Evolutionary conservation across 1,140 invertebrate genomes (phyloP).

Genomic region (Drosophila suzukii): DNA sequence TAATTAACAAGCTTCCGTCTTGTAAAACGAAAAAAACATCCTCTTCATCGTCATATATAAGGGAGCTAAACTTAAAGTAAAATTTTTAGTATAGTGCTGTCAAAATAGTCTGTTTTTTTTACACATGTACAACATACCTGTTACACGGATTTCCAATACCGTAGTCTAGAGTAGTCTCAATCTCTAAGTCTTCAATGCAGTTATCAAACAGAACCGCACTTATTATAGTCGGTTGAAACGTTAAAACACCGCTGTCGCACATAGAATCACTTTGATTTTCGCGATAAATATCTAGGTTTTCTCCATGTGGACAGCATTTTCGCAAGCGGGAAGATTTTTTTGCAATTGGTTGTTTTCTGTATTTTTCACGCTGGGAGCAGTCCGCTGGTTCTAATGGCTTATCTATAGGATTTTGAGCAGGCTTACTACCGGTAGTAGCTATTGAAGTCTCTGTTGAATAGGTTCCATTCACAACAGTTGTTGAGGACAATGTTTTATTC

Average conservation of each 20-base stretch:
- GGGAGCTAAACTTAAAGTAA: constrained; percentile 63
- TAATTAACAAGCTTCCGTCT: constrained; percentile 73
- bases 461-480: not conserved
- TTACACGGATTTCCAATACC: constrained; percentile 83
- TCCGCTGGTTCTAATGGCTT: constrained; percentile 44
- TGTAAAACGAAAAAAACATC: constrained; percentile 73
- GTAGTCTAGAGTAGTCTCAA: constrained; percentile 40
- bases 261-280: constrained; percentile 71
- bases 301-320: constrained; percentile 79
- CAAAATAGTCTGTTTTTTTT: not conserved
- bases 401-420: constrained; percentile 4
- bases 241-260: constrained; percentile 60
- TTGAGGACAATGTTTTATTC: not conserved
- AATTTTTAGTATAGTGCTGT: constrained; percentile 1
- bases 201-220: constrained; percentile 75
- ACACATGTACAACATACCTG: constrained; percentile 49
- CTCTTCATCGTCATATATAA: constrained; percentile 69
- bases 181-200: constrained; percentile 79
- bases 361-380: constrained; percentile 74
- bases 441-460: constrained; percentile 4
- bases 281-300: constrained; percentile 69
- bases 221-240: constrained; percentile 68
- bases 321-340: constrained; percentile 53
- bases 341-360: constrained; percentile 51
- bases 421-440: not conserved